Evolutionary conservation across 2,113 vertebrate species (phyloP), one percentile per base, ranked within the genome.

Genomic region (Misgurnus anguillicaudatus): DNA sequence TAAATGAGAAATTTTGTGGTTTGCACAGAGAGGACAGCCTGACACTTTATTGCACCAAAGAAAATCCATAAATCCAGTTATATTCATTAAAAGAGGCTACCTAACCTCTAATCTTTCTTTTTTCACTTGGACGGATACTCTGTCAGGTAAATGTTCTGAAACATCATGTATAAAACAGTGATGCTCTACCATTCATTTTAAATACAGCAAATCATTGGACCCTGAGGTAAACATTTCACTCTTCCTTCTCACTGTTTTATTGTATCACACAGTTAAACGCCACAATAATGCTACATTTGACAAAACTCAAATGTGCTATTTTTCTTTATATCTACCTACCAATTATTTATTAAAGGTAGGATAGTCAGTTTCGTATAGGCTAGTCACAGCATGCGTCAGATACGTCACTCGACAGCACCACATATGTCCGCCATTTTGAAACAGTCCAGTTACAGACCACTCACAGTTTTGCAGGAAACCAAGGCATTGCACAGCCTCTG

Each of bases 51-150:
- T 55, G 16, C 17, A 16, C 9, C 3, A 0, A 8, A 39, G n/a
- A 69, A 66, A n/a, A 70, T 70, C 24, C 68, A n/a, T 70, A 55
- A 38, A 70, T 70, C 48, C 68, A 55, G 68, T 55, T 55, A 55
- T 11, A 39, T 71, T 19, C 68, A 71, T 71, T 19, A 69, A 42
- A 71, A 71, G 48, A 71, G 48, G 9, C 48, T 5, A 53, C n/a
- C 41, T 42, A 58, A 58, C 53, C 53, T 72, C 51, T 24, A 42
- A 72, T 72, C 53, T 72, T 17, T 72, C 38, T 72, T 7, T 71
- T 57, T 31, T 17, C n/a, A 2, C 48, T 39, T 19, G 9, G 31
- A 70, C 9, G 38, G 9, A 70, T 70, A 36, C 31, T 38, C 69
- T 71, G 38, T 41, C 70, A 42, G 53, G 53, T 42, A 17, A 58